Percentiles rank a stretch among this genome's conserved stretches.
Conservation (phyloP, 1,140 invertebrate species). For the Ladona fulva region DNA sequence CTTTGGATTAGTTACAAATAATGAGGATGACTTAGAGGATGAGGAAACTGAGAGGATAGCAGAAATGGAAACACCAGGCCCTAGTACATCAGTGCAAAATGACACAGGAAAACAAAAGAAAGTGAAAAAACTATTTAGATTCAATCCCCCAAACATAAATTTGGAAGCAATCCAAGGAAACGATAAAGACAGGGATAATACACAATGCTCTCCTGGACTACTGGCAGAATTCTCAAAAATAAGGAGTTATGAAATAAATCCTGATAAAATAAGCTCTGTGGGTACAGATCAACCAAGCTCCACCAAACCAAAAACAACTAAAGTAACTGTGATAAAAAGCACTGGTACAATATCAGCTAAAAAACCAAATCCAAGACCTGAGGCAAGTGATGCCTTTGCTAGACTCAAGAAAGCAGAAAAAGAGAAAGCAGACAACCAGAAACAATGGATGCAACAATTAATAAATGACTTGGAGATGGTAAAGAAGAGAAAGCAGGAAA, state of each 20-base stretch:
- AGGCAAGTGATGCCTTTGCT: constrained; percentile 17
- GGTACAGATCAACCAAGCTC: neutral
- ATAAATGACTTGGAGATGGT: neutral
- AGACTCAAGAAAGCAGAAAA: neutral
- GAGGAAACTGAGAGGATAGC: constrained; percentile 18
- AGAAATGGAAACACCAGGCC: constrained; percentile 16
- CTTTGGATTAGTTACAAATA: constrained; percentile 18
- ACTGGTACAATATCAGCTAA: neutral
- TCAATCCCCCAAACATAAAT: too few relatives aligned
- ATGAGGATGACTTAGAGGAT: neutral
- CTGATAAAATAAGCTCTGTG: too few relatives aligned
- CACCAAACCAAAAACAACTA: neutral
- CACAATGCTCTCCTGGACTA: too few relatives aligned
- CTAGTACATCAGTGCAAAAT: too few relatives aligned
- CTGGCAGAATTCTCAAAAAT: too few relatives aligned
- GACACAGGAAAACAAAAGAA: too few relatives aligned
- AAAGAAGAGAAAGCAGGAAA: neutral
- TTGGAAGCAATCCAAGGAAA: too few relatives aligned
- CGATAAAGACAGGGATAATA: too few relatives aligned
- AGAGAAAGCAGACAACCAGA: neutral
- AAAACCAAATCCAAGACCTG: constrained; percentile 13
- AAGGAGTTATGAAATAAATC: too few relatives aligned
- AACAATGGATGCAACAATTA: constrained; percentile 34
- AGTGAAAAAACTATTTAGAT: too few relatives aligned
- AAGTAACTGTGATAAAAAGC: neutral